These are phyloP conservation scores for Dermatemys mawii DNA, from an alignment of 2,113 vertebrate species.

Conservation along the genomic window DNA sequence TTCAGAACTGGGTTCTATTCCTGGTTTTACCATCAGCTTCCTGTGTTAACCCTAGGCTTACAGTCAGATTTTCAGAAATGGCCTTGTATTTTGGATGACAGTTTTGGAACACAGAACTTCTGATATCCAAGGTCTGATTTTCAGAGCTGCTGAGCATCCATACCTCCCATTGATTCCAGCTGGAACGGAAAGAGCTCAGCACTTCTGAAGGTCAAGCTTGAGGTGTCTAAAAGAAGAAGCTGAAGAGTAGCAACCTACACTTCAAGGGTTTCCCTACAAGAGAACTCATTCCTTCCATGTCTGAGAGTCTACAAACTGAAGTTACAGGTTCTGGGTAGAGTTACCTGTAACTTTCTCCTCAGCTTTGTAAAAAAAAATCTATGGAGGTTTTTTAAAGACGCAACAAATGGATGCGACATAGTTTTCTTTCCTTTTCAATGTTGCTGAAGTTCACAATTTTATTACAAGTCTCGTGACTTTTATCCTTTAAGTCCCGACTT, in stretches of 20 bases:
- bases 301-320: not conserved
- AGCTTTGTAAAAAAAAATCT: fast-evolving
- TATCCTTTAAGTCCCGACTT: not conserved
- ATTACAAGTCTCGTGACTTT: not conserved
- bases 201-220: not conserved
- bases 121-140: not conserved
- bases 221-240: not conserved
- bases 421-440: not conserved
- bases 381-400: not conserved
- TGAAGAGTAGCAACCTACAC: not conserved
- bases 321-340: not conserved
- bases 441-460: not conserved
- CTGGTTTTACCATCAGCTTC: not conserved
- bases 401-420: not conserved
- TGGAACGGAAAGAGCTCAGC: not conserved
- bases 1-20: not conserved
- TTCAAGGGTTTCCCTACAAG: not conserved
- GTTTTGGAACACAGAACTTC: not conserved
- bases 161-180: not conserved
- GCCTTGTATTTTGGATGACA: not conserved
- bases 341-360: not conserved
- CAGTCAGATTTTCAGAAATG: not conserved
- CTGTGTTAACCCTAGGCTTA: not conserved
- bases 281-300: fast-evolving
- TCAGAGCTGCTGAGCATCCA: not conserved